Evolutionary conservation across 2,888 invertebrate genomes (phyloP).

Genomic region (Cosmorhoe ocellata): DNA sequence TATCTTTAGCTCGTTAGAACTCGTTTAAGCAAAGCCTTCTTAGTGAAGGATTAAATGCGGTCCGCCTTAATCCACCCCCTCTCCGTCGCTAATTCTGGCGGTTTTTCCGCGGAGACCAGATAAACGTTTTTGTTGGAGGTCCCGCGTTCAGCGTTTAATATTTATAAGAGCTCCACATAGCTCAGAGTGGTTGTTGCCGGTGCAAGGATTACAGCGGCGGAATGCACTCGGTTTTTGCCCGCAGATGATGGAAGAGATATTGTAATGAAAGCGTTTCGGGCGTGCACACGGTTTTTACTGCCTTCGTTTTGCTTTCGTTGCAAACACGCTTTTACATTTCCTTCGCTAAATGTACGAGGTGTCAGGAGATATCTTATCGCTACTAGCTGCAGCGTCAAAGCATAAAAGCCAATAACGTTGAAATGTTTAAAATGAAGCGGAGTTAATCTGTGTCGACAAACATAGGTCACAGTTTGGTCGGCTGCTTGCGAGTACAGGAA

Average conservation of each 20-base stretch:
- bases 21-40: slow-evolving; percentile 83
- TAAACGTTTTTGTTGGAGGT: slow-evolving; percentile 79
- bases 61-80: slow-evolving; percentile 78
- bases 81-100: slow-evolving; percentile 79
- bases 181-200: slow-evolving; percentile 62
- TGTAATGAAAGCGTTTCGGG: slow-evolving; percentile 56
- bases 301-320: slow-evolving; percentile 26
- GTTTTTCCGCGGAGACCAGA: slow-evolving; percentile 80
- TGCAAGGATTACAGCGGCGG: slow-evolving; percentile 66
- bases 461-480: slow-evolving; percentile 52
- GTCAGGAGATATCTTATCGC: slow-evolving; percentile 6
- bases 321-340: slow-evolving; percentile 21
- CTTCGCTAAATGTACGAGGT: slow-evolving; percentile 11
- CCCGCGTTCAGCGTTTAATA: slow-evolving; percentile 70
- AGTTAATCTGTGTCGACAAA: slow-evolving; percentile 51
- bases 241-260: slow-evolving; percentile 56
- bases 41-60: slow-evolving; percentile 83
- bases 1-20: slow-evolving; percentile 83
- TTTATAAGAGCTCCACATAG: slow-evolving; percentile 74
- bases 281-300: slow-evolving; percentile 38
- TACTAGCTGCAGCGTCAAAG: slow-evolving; percentile 13
- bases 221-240: slow-evolving; percentile 65
- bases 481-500: slow-evolving; percentile 49
- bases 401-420: slow-evolving; percentile 15
- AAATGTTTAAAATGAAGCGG: slow-evolving; percentile 34